Evolutionary conservation across 1,140 invertebrate genomes (phyloP), one percentile per base, ranked within the genome.

Genomic region (Luehdorfia chinensis): DNA sequence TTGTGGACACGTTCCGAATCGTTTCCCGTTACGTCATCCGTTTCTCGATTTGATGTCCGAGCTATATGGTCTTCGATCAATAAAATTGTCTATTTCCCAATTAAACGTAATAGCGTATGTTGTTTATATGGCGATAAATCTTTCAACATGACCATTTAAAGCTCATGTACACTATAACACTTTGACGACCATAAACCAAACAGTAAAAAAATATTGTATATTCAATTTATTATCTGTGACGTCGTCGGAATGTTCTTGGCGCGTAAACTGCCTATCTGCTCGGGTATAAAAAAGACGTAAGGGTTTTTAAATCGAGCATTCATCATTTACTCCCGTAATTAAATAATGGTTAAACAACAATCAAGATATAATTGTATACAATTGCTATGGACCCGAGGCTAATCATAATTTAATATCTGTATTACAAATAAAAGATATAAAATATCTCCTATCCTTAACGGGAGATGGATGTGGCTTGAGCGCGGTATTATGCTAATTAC

Each of bases 371-470:
- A n/a, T n/a, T n/a, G n/a, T n/a, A n/a, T n/a, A n/a, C n/a, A 59
- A 68, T 62, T 52, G 48, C 48, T 47, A 53, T 46, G 50, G 46
- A 51, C 64, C 57, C 49, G 59, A 21, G 59, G 68, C 61, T 31
- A 39, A 33, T 43, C 11, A 61, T 62, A 57, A 58, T 56, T 65
- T 66, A 61, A 64, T 66, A 64, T 64, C 47, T n/a, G 18, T 37
- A 43, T 16, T n/a, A 43, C 3, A 11, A 16, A 41, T 27, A n/a
- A 39, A 14, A 39, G 12, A 41, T 41, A 23, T 41, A 41, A 28
- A 41, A 15, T 19, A 19, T 14, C 14, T 28, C 19, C n/a, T 15
- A 15, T 25, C 7, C 1, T 21, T n/a, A 6, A 13, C 9, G 7
- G 0, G 15, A 43, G 39, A 43, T 43, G 39, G 25, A 43, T 43